Base-by-base conservation (phyloP, 2,888 invertebrate species). In the Chrysolina haemoptera region DNA sequence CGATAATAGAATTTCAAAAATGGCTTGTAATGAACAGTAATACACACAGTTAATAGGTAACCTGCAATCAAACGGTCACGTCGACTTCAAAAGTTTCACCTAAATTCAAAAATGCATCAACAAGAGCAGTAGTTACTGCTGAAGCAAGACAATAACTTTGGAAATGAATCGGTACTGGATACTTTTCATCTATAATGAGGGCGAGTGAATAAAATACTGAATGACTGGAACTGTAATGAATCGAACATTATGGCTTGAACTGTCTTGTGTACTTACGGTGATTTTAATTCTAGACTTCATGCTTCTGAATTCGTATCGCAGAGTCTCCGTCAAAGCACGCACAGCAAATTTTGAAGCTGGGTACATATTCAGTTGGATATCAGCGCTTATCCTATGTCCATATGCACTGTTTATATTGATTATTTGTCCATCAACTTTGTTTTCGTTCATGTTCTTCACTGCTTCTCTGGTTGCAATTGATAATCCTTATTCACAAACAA, bases 401-500 rank as follows among this genome's bases (percentile, higher is more conserved):
- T 73, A 63, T 1, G 81, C 74, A 71, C 83, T 83, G 73, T 80
- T 82, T 0, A 84, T 78, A 62, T 84, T 78, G 10, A 84, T 70
- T 59, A 84, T 81, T 64, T 84, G 80, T 9, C 82, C 82, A 48
- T 81, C 75, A 6, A 82, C 74, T 22, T 77, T 73, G 48, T 82
- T 77, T 0, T 69, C 74, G 18, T 72, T 77, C 83, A 84, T 83
- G 41, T 78, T 76, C 62, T 73, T 79, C 12, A 83, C 71, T 3
- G 82, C 83, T 68, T 82, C 80, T 53, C 81, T 78, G 0, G 83
- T 83, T 18, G 80, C 77, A 18, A 82, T 79, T 43, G 76, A 79
- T 9, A 83, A 68, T 9, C 79, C 82, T 71, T 74, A 4, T 53
- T 18, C 5, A 3, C 9, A 53, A 53, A 53, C 10, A 18, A 12